Evolutionary conservation across 2,113 vertebrate genomes (phyloP).

Genomic region (Cephalopterus ornatus): DNA sequence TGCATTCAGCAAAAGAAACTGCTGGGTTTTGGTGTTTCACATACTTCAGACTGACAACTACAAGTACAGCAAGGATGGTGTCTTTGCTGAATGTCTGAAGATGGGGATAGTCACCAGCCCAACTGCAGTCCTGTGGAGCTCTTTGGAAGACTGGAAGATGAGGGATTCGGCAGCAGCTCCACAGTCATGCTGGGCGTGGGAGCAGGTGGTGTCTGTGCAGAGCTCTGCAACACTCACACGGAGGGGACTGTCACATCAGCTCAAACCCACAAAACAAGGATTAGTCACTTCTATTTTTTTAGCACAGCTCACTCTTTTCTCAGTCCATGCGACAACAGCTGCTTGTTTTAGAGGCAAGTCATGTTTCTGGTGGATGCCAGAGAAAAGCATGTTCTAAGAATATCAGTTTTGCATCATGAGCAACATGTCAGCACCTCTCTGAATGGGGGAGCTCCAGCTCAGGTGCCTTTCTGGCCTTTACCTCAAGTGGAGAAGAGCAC

Average conservation of each 20-base stretch:
- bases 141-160: neutral
- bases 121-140: neutral
- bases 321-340: neutral
- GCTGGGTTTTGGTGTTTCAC: neutral
- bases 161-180: neutral
- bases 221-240: neutral
- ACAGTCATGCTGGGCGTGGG: neutral
- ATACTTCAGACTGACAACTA: neutral
- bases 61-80: neutral
- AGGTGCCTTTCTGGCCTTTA: neutral
- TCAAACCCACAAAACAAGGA: neutral
- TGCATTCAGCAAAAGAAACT: neutral
- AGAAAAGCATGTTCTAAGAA: neutral
- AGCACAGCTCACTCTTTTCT: neutral
- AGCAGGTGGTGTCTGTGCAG: neutral
- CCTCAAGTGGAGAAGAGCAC: neutral
- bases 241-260: slow-evolving; percentile 36
- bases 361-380: neutral
- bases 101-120: neutral
- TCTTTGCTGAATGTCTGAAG: neutral
- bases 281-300: neutral
- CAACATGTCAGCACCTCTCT: neutral
- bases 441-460: neutral
- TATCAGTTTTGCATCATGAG: neutral
- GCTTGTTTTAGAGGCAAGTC: neutral